Base-by-base conservation (phyloP, 2,797 vertebrate genomes). In the Oreonectes daqikongensis region DNA sequence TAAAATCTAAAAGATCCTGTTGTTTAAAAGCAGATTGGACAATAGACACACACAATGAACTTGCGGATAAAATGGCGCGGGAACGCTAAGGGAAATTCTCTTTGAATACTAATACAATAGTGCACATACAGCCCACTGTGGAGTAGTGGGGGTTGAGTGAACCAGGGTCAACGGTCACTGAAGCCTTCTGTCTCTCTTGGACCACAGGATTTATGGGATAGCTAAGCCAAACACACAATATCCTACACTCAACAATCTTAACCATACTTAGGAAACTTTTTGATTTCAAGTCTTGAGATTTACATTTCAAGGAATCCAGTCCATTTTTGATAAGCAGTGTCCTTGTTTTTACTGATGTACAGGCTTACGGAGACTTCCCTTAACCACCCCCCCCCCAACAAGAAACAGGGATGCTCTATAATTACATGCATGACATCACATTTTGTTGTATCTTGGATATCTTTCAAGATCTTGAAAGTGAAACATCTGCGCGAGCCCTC, bases 141-240 rank as follows among this genome's bases (percentile, higher is more conserved):
- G 63, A 73, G 72, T 14, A 40, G 88, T 90, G 91, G 92, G 93
- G 92, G 92, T 87, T 90, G 92, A 83, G 84, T 89, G 84, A 87
- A 68, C 88, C 42, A 78, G 84, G 94, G 94, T 95, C 88, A 91
- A 73, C 93, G 95, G 95, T 95, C 94, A 95, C 87, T 28, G 17
- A 86, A 92, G 90, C 92, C 91, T 90, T 91, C 91, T 92, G 90
- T 89, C 89, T 92, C 90, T 90, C 91, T 87, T 90, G 90, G 92
- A 91, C 92, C 94, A 88, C 85, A 85, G 84, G 82, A 85, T 76
- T 70, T 53, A 84, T 80, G 50, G 75, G 67, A 68, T 78, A 48
- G 65, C 63, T 82, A 70, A 80, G 77, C 81, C 44, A 68, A 59
- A 32, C 28, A 80, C 53, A 60, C 57, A 79, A 70, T 24, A 1